Evolutionary conservation across 1,140 invertebrate genomes (phyloP).

Genomic region (Venturia canescens): DNA sequence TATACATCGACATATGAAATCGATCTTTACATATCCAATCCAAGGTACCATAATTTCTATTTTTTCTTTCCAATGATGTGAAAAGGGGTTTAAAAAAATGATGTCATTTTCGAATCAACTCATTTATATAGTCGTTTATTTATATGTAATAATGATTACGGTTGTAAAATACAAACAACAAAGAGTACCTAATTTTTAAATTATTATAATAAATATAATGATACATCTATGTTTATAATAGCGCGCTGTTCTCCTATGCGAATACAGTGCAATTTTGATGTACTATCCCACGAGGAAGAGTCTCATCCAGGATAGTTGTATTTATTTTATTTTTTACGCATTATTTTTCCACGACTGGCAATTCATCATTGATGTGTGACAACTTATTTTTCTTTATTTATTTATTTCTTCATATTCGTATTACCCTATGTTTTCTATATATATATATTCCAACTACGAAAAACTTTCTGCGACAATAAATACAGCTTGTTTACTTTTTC

Average conservation of each 20-base stretch:
- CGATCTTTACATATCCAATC: too few species aligned
- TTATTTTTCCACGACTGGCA: constrained; percentile 18
- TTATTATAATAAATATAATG: constrained; percentile 77
- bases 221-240: constrained; percentile 69
- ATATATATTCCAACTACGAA: constrained; percentile 24
- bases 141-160: constrained; percentile 76
- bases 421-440: constrained; percentile 1
- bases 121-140: constrained; percentile 75
- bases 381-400: background rate
- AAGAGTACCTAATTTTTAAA: constrained; percentile 76
- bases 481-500: constrained; percentile 25
- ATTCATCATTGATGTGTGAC: constrained; percentile 28
- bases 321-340: constrained; percentile 21
- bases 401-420: background rate
- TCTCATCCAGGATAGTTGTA: constrained; percentile 66
- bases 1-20: too few species aligned
- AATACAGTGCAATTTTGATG: constrained; percentile 71
- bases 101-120: constrained; percentile 49
- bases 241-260: constrained; percentile 69
- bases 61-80: too few species aligned
- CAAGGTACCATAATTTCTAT: too few species aligned
- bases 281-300: constrained; percentile 69
- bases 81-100: constrained; percentile 43
- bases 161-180: constrained; percentile 78
- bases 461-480: constrained; percentile 42